Base-by-base conservation (phyloP, 1,140 invertebrate genomes). In the Andrena cerasifolii region DNA sequence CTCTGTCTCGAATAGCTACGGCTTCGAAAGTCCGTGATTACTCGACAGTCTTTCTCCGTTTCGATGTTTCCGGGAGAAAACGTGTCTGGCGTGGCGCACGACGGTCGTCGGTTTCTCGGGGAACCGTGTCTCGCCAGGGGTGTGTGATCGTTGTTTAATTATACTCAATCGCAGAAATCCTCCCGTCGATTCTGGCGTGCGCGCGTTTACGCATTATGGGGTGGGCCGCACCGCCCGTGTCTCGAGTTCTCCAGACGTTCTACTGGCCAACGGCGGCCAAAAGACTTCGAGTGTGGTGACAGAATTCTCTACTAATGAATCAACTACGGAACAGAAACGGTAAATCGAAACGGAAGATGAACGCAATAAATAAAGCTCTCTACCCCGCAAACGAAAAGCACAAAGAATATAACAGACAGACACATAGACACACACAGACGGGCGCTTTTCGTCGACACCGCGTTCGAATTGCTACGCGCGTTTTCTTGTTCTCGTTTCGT, bases 311-410 rank as follows among this genome's bases (percentile, higher is more conserved):
- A 91, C 89, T 89, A 3, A 85, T 85, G 36, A 89, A 90, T 88
- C 84, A 90, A 91, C 90, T 92, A 92, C 91, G 85, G n/a, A 89
- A 90, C 87, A 90, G 74, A 90, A 40, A 90, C 85, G 82, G 80
- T 85, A 87, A 90, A 90, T 90, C 84, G 88, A 88, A 91, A 88
- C 70, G 82, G 82, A 92, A 88, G 86, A 40, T 87, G 86, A 92
- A 92, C 86, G 88, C 89, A 91, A 91, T 93, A 89, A 93, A 93
- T 93, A 93, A 94, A 93, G 94, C 94, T 94, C 94, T 95, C 94
- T 95, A 95, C 93, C 94, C 94, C 93, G 94, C 93, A 93, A 90
- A 92, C 82, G 75, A 93, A 93, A 92, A 90, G 89, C 89, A 89
- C 89, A 91, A 89, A 91, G 82, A 90, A 88, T 89, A 84, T 71